Percentiles rank a stretch among this genome's conserved stretches.
phyloP scores from a whole-genome alignment of 2,888 invertebrate species.

The Drosophila flavopinicola region DNA sequence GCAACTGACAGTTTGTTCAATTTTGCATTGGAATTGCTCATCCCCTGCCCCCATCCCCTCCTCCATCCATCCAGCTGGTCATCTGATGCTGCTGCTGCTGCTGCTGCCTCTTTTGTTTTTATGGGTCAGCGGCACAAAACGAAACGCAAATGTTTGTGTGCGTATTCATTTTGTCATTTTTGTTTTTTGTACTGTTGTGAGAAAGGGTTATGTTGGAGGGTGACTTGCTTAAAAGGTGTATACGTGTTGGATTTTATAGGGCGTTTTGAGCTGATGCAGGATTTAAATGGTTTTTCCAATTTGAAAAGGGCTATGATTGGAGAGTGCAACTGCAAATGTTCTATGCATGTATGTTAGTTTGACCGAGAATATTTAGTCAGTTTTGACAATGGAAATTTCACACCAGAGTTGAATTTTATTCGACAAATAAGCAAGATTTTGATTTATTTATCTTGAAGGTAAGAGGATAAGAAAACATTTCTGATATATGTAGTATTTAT shows the following conservation, averaged over 20 bases:
- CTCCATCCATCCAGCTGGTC: conserved; percentile 8
- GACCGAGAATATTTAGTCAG: background rate
- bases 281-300: conserved; percentile 49
- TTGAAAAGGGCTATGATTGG: conserved; percentile 41
- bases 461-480: too few species aligned
- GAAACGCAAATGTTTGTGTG: conserved; percentile 52
- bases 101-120: conserved; percentile 49
- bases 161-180: conserved; percentile 26
- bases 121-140: conserved; percentile 70
- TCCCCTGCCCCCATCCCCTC: background rate
- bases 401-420: background rate
- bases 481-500: too few species aligned
- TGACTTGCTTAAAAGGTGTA: conserved; percentile 36
- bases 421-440: too few species aligned
- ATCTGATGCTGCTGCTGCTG: conserved; percentile 20
- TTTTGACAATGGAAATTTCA: background rate
- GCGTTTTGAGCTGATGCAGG: conserved; percentile 44
- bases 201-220: too few species aligned
- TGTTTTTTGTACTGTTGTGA: conserved; percentile 1
- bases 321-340: conserved; percentile 12
- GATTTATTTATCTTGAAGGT: too few species aligned
- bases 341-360: background rate
- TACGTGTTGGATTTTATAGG: conserved; percentile 47
- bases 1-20: conserved; percentile 74
- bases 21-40: conserved; percentile 63